These are phyloP conservation scores for Myrmecophaga tridactyla DNA, from an alignment of 2,113 vertebrate genomes.

Conservation along the genomic window DNA sequence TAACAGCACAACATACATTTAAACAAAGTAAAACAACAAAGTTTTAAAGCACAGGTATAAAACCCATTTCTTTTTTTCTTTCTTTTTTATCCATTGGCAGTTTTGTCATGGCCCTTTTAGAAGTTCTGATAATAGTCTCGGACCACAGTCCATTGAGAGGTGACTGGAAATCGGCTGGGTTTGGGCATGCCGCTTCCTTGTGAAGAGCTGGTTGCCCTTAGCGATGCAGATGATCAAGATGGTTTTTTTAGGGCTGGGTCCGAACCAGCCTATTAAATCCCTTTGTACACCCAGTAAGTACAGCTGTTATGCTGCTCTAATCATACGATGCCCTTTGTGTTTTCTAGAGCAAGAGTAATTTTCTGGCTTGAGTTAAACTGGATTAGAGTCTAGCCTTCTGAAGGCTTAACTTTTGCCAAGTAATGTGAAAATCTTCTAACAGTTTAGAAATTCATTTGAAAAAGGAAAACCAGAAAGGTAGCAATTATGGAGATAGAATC, in stretches of 20 bases:
- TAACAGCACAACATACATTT: neutral
- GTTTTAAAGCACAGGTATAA: neutral
- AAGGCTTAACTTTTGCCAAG: neutral
- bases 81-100: neutral
- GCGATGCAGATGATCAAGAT: neutral
- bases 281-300: neutral
- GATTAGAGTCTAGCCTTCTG: neutral
- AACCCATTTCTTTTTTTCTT: neutral
- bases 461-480: neutral
- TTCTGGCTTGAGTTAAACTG: neutral
- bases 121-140: neutral
- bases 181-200: neutral
- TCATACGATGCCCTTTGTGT: neutral
- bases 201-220: neutral
- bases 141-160: neutral
- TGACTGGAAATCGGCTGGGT: neutral
- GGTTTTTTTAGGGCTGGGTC: neutral
- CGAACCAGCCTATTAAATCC: neutral
- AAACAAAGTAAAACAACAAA: neutral
- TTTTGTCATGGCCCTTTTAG: neutral
- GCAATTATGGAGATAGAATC: neutral
- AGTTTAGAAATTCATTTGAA: neutral
- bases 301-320: neutral
- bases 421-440: slow-evolving; percentile 3
- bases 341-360: slow-evolving; percentile 9